Conservation (phyloP, 2,113 vertebrate genomes). For the Sinocyclocheilus anshuiensis region DNA sequence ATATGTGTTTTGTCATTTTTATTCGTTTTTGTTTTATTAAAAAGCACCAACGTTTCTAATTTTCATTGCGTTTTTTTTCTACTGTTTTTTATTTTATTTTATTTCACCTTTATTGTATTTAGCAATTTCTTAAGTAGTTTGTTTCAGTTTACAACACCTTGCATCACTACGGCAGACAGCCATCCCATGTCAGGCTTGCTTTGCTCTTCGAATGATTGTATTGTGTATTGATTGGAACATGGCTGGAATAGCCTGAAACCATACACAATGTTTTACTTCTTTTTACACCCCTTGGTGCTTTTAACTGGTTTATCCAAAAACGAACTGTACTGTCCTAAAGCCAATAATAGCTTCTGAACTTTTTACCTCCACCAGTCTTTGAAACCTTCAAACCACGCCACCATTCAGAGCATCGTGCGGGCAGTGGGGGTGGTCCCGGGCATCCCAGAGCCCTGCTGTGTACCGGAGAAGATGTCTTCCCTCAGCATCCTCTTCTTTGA, state of each 20-base stretch:
- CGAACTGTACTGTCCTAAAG: not conserved
- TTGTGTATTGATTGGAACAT: not conserved
- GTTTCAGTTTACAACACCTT: too few relatives aligned
- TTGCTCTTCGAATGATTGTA: not conserved
- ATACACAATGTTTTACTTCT: not conserved
- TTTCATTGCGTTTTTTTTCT: too few relatives aligned
- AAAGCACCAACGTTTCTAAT: not conserved
- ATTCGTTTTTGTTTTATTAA: not conserved
- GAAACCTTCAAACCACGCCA: conserved; percentile 96
- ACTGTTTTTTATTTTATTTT: too few relatives aligned
- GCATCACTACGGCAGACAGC: too few relatives aligned
- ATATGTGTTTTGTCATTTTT: not conserved
- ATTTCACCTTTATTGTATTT: too few relatives aligned
- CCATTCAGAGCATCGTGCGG: conserved; percentile 97
- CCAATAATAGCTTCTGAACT: not conserved
- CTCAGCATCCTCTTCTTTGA: conserved; percentile 97
- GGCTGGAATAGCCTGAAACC: not conserved
- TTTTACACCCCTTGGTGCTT: not conserved
- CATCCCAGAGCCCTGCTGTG: conserved; percentile 93
- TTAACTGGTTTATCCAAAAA: too few relatives aligned
- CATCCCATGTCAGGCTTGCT: not conserved
- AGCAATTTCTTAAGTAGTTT: too few relatives aligned
- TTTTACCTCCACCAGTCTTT: conserved; percentile 77
- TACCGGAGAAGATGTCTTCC: conserved; percentile 95
- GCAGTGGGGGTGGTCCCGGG: conserved; percentile 90